These are phyloP conservation scores for Corvus hawaiiensis DNA, from an alignment of 2,113 vertebrate species.

Conservation along the genomic window DNA sequence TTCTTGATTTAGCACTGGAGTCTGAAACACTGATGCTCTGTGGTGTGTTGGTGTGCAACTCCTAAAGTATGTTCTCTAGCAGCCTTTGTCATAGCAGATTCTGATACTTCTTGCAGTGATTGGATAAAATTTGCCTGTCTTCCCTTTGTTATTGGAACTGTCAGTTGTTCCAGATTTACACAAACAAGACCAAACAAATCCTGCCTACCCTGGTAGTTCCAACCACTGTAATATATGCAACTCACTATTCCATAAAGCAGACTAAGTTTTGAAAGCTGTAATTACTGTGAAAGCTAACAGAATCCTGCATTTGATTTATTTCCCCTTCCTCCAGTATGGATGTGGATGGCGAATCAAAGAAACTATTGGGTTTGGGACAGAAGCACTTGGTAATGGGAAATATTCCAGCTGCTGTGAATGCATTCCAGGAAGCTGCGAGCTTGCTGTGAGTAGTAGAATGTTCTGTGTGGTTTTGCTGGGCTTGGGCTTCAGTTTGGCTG, in stretches of 20 bases:
- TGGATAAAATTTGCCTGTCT: background rate
- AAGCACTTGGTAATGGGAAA: conserved; percentile 94
- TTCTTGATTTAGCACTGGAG: accelerated
- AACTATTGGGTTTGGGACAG: conserved; percentile 90
- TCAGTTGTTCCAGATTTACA: background rate
- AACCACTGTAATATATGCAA: accelerated
- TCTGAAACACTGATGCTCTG: accelerated
- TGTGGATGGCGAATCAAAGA: conserved; percentile 90
- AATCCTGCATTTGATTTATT: background rate
- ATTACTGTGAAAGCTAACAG: background rate
- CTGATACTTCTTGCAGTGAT: background rate
- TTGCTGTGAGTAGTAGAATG: conserved; percentile 84
- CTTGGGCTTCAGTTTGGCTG: background rate
- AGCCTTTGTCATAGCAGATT: background rate
- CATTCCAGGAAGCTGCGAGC: conserved; percentile 93
- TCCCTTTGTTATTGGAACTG: background rate
- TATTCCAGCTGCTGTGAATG: conserved; percentile 88
- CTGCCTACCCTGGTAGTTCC: accelerated
- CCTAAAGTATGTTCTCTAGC: background rate
- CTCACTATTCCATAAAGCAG: background rate
- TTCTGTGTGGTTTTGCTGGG: background rate
- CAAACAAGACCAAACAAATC: background rate
- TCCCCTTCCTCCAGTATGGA: conserved; percentile 64
- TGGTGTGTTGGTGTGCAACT: background rate
- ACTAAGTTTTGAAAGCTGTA: background rate